Conservation (phyloP, 2,888 invertebrate genomes). For the Patella ulyssiponensis region DNA sequence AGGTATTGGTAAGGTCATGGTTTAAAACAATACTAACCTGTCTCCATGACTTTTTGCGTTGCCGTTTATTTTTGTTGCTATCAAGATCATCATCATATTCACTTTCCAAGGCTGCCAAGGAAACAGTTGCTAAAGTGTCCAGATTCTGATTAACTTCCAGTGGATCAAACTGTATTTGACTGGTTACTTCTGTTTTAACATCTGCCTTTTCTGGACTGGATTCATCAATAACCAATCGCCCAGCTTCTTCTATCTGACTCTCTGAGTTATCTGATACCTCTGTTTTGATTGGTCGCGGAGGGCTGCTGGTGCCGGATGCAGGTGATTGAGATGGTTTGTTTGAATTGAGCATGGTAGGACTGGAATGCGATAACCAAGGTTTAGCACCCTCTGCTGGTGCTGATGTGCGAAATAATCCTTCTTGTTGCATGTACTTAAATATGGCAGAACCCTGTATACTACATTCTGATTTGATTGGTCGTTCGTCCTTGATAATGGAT, state of each 20-base stretch:
- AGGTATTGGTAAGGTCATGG: neutral
- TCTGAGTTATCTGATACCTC: conserved; percentile 23
- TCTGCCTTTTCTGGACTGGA: conserved; percentile 11
- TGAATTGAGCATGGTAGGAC: conserved; percentile 34
- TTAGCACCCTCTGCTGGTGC: conserved; percentile 31
- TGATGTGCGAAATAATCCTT: conserved; percentile 55
- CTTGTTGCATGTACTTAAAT: conserved; percentile 69
- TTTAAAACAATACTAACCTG: conserved; percentile 48
- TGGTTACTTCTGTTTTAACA: neutral
- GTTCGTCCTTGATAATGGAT: conserved; percentile 39
- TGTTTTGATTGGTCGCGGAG: neutral
- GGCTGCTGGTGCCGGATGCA: conserved; percentile 28
- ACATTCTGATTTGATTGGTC: conserved; percentile 28
- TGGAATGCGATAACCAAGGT: conserved; percentile 23
- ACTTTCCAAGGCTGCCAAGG: conserved; percentile 45
- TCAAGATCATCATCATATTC: conserved; percentile 22
- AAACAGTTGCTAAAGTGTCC: conserved; percentile 57
- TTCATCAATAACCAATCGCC: conserved; percentile 32
- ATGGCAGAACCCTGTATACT: conserved; percentile 59
- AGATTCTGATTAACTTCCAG: conserved; percentile 53
- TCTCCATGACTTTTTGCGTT: conserved; percentile 71
- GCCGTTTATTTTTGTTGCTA: conserved; percentile 47
- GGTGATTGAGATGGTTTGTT: conserved; percentile 37
- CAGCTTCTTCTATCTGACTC: conserved; percentile 22
- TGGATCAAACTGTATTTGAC: neutral